phyloP scores from a whole-genome alignment of 1,140 invertebrate genomes.

The Macrostomum lignano region DNA sequence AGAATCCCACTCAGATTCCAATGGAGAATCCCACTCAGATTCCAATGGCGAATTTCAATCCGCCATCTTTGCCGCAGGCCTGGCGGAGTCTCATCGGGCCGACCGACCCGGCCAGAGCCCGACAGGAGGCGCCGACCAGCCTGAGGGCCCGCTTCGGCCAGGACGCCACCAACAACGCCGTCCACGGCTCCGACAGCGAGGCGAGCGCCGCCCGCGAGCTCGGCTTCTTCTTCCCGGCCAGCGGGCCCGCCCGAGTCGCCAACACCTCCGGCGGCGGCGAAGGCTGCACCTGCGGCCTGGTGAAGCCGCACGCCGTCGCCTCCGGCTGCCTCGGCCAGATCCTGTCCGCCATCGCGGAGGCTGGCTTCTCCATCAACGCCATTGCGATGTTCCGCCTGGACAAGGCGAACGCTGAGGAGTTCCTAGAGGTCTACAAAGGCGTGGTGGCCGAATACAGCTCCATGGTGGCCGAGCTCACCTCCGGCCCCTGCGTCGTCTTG shows the following conservation, averaged over 20 bases:
- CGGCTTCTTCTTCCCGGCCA: slow-evolving; percentile 39
- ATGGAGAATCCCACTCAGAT: slow-evolving; percentile 3
- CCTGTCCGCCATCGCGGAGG: slow-evolving; percentile 40
- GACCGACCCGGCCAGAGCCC: slow-evolving; percentile 36
- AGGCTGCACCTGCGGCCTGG: slow-evolving; percentile 47
- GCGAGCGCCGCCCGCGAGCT: slow-evolving; percentile 33
- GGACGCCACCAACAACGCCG: slow-evolving; percentile 39
- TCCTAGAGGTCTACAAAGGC: slow-evolving; percentile 72
- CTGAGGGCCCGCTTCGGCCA: slow-evolving; percentile 43
- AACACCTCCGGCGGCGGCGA: slow-evolving; percentile 34
- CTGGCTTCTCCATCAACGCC: slow-evolving; percentile 45
- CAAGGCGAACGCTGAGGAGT: slow-evolving; percentile 50
- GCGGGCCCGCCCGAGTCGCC: slow-evolving; percentile 28
- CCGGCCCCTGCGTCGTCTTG: slow-evolving; percentile 52
- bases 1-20: slow-evolving; percentile 4
- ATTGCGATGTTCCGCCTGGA: slow-evolving; percentile 41
- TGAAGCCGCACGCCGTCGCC: slow-evolving; percentile 62
- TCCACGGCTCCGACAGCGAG: slow-evolving; percentile 37
- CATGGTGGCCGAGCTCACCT: slow-evolving; percentile 48
- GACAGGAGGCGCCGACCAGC: slow-evolving; percentile 32
- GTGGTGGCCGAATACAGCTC: slow-evolving; percentile 43
- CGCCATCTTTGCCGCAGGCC: slow-evolving; percentile 3
- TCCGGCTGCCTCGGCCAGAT: slow-evolving; percentile 36
- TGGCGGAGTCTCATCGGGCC: slow-evolving; percentile 38
- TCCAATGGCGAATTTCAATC: slow-evolving; percentile 3